Conservation (phyloP, 1,140 invertebrate genomes). For the Dreissena polymorpha region DNA sequence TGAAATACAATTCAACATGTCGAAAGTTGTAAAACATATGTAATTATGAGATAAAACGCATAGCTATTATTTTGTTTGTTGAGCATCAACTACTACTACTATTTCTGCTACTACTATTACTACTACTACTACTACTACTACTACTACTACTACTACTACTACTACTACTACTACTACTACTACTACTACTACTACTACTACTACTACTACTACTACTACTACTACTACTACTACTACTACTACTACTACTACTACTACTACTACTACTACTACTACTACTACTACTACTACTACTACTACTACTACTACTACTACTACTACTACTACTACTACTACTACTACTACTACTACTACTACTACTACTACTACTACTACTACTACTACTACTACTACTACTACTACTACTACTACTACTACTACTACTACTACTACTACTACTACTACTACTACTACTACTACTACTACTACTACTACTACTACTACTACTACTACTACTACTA, state of each 20-base stretch:
- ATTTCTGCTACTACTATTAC: too few species aligned
- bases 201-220: constrained; percentile 55
- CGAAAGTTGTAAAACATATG: too few species aligned
- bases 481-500: neutral
- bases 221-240: constrained; percentile 54
- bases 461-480: too few species aligned
- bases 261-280: constrained; percentile 24
- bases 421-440: constrained; percentile 25
- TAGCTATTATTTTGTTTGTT: constrained; percentile 12
- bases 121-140: constrained; percentile 10
- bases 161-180: constrained; percentile 40
- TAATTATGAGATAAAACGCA: too few species aligned
- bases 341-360: constrained; percentile 31
- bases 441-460: constrained; percentile 31
- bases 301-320: constrained; percentile 8
- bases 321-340: constrained; percentile 37
- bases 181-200: constrained; percentile 56
- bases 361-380: constrained; percentile 23
- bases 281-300: constrained; percentile 4
- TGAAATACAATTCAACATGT: too few species aligned
- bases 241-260: constrained; percentile 51
- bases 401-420: constrained; percentile 47
- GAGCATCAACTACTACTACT: neutral
- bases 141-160: constrained; percentile 15
- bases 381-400: constrained; percentile 34